These are phyloP conservation scores for Pampus argenteus DNA, from an alignment of 2,797 vertebrate genomes.

Conservation along the genomic window DNA sequence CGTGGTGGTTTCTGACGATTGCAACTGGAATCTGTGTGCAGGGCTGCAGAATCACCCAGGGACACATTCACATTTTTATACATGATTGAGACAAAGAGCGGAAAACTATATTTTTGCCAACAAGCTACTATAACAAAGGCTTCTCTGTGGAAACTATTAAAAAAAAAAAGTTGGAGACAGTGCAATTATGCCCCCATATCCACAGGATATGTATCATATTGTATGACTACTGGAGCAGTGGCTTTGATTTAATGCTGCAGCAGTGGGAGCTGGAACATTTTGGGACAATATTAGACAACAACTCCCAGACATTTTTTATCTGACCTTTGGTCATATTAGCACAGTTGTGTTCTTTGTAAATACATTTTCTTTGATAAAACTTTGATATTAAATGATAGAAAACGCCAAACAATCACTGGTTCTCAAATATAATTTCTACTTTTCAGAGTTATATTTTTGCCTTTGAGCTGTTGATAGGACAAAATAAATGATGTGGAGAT, in stretches of 20 bases:
- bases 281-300: background rate
- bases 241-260: constrained; percentile 1
- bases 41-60: constrained; percentile 62
- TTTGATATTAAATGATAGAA: background rate
- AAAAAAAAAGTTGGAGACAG: constrained; percentile 38
- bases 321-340: background rate
- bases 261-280: background rate
- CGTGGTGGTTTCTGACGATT: constrained; percentile 56
- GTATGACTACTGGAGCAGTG: background rate
- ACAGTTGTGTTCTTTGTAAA: background rate
- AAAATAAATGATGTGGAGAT: background rate
- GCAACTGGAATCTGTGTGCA: constrained; percentile 59
- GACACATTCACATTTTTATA: constrained; percentile 53
- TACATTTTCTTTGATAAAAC: background rate
- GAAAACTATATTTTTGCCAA: constrained; percentile 61
- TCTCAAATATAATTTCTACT: too few species aligned
- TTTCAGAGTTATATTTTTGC: too few species aligned
- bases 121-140: constrained; percentile 73
- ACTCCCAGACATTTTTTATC: background rate
- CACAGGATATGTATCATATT: constrained; percentile 50
- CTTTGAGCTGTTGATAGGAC: too few species aligned
- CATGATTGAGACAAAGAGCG: constrained; percentile 72
- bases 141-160: constrained; percentile 62
- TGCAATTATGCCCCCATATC: constrained; percentile 2
- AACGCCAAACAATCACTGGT: background rate